Evolutionary conservation across 2,797 vertebrate species (phyloP).

Genomic region (Pseudocheirus occidentalis): DNA sequence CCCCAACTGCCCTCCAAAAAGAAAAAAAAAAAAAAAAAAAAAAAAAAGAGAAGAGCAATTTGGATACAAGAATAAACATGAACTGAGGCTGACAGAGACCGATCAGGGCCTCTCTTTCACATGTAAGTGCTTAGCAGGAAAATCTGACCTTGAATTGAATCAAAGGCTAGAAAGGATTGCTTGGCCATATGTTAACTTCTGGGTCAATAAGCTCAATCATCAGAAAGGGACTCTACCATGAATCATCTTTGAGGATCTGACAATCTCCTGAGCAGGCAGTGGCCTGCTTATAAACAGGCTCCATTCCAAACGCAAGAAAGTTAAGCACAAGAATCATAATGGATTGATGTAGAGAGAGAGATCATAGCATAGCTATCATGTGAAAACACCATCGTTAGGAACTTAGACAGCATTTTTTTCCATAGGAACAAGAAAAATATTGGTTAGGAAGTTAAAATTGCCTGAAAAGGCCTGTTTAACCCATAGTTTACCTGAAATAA

Average conservation of each 20-base stretch:
- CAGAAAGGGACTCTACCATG: not conserved
- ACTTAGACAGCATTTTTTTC: not conserved
- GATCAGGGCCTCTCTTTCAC: not conserved
- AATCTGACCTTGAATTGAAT: not conserved
- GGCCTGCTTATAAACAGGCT: not conserved
- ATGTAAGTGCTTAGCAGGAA: not conserved
- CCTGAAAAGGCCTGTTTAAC: not conserved
- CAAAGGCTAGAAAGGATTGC: not conserved
- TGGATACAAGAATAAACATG: too few relatives aligned
- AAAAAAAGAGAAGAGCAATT: not conserved
- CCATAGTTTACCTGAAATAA: not conserved
- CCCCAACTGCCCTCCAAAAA: too few relatives aligned
- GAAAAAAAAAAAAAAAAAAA: too few relatives aligned
- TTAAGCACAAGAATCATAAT: not conserved
- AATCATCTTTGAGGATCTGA: not conserved
- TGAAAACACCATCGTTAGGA: not conserved
- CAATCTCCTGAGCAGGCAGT: not conserved
- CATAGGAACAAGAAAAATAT: not conserved
- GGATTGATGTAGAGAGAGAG: not conserved
- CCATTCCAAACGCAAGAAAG: not conserved
- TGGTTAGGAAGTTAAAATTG: not conserved
- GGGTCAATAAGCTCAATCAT: conserved; percentile 6
- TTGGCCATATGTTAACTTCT: not conserved
- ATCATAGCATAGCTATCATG: not conserved
- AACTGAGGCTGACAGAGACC: not conserved